Conservation (phyloP, 2,113 vertebrate species). For the Gasterosteus aculeatus region DNA sequence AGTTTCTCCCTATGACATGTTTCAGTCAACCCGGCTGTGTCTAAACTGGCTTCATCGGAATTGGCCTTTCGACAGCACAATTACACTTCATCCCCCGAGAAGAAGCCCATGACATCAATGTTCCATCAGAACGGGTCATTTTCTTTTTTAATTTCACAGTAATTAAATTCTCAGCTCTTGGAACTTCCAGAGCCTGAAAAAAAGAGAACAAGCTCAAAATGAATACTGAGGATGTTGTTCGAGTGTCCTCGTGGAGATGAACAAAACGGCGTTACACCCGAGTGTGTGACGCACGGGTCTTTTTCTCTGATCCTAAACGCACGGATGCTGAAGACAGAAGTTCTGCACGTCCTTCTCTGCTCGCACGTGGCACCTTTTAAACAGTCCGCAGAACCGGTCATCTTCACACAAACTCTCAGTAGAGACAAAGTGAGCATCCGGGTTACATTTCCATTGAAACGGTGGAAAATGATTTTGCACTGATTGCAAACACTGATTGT, state of each 20-base stretch:
- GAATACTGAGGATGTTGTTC: conserved; percentile 15
- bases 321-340: conserved; percentile 44
- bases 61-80: conserved; percentile 10
- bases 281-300: conserved; percentile 5
- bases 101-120: conserved; percentile 1
- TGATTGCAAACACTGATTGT: not conserved
- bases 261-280: not conserved
- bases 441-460: conserved; percentile 41
- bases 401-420: conserved; percentile 44
- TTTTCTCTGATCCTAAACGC: not conserved
- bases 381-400: conserved; percentile 28
- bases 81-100: conserved; percentile 24
- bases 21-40: conserved; percentile 4
- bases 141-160: conserved; percentile 22
- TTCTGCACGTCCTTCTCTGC: conserved; percentile 17
- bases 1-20: conserved; percentile 10
- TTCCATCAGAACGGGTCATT: conserved; percentile 18
- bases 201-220: conserved; percentile 1
- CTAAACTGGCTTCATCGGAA: conserved; percentile 16
- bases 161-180: conserved; percentile 34
- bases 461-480: conserved; percentile 32
- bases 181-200: conserved; percentile 1
- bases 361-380: conserved; percentile 49
- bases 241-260: conserved; percentile 18
- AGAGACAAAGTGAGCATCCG: conserved; percentile 56